Evolutionary conservation across 2,797 vertebrate species (phyloP), one percentile per base, ranked within the genome.

Genomic region (Pagetopsis macropterus): DNA sequence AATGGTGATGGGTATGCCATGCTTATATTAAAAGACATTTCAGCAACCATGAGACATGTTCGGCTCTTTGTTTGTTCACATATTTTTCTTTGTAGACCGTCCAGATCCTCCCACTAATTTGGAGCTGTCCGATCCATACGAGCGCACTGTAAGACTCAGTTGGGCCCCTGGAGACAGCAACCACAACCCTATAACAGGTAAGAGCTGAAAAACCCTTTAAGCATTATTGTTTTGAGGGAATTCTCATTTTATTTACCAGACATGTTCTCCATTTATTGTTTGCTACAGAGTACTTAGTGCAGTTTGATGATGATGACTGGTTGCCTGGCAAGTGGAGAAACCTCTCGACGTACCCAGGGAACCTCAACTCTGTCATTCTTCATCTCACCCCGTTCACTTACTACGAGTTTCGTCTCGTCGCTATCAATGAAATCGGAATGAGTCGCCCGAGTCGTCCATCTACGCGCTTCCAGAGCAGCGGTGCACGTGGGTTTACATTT

Each of bases 181-280:
- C 79, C 97, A 99, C 92, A 98, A 91, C 74, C 97, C 98, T 43
- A 95, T 99, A 73, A 98, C 95, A 94, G 97, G 98, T 96, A 79
- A 67, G 61, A 79, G 17, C 8, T 0, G 17, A 45, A 23, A 6
- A 55, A 65, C 9, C 41, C 21, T 33, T 45, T 41, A 19, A 27
- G 23, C 58, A 2, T 23, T 57, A 15, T 19, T 54, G 5, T 33
- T 72, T 70, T 45, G 11, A 3, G 0, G 13, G 5, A 3, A 37
- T 70, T 27, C 17, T 37, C 21, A 9, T 12, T 44, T 4, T 16
- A 31, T 69, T 43, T 8, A 44, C 1, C 8, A 59, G 13, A 13
- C 13, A 23, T 49, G n/a, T 65, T 56, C 19, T 72, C 10, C 2
- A 46, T 78, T 43, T 14, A 45, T 54, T 61, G 15, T 9, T 17